Conservation (phyloP, 1,140 invertebrate genomes). For the Tenebrio molitor region DNA sequence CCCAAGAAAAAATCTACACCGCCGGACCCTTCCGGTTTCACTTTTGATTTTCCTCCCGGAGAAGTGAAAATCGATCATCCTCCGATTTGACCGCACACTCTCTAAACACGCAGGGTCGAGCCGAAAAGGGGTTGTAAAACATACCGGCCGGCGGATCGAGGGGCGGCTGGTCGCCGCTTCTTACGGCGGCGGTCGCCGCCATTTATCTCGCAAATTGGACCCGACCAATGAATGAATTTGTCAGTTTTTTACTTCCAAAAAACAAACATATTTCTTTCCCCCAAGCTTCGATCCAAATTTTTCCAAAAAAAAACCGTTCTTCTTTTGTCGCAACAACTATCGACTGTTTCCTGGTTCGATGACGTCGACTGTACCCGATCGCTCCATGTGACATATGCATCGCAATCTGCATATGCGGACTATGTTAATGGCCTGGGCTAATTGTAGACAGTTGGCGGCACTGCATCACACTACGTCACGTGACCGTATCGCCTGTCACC, state of each 20-base stretch:
- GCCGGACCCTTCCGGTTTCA: not conserved
- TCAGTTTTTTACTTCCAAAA: too few relatives aligned
- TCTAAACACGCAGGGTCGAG: not conserved
- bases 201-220: not conserved
- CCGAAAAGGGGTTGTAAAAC: constrained; percentile 8
- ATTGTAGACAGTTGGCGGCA: constrained; percentile 62
- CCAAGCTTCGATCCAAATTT: too few relatives aligned
- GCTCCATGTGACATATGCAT: constrained; percentile 55
- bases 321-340: too few relatives aligned
- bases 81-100: not conserved
- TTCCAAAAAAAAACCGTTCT: too few relatives aligned
- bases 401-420: constrained; percentile 58
- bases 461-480: constrained; percentile 57
- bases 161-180: too few relatives aligned
- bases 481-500: constrained; percentile 56
- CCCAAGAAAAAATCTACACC: not conserved
- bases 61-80: not conserved
- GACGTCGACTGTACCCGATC: constrained; percentile 38
- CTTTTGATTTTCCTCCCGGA: not conserved
- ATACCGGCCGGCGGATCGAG: not conserved
- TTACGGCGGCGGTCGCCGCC: not conserved
- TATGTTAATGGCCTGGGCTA: constrained; percentile 61
- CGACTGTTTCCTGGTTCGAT: not conserved
- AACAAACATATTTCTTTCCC: too few relatives aligned
- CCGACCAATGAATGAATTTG: not conserved